These are phyloP conservation scores for Tenualosa thibaudeaui DNA, from an alignment of 2,797 vertebrate species.

Conservation along the genomic window DNA sequence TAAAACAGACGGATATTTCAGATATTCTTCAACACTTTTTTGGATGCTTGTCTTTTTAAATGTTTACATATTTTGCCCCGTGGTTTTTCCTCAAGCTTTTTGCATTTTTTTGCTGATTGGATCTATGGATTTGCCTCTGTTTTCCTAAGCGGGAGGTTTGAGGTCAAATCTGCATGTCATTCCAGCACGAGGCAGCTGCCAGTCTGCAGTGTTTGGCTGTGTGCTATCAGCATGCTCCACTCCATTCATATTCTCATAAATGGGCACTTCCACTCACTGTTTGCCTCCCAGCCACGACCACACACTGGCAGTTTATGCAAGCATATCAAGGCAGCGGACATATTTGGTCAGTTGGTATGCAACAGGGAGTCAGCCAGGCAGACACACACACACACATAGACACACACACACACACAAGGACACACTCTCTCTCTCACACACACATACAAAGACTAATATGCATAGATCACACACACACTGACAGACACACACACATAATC, in stretches of 20 bases:
- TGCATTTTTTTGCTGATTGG: background rate
- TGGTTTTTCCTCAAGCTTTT: background rate
- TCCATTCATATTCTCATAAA: background rate
- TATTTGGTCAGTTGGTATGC: background rate
- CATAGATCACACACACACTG: too few species aligned
- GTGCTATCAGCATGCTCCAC: background rate
- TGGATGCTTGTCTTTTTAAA: background rate
- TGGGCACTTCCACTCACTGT: background rate
- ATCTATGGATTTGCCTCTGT: background rate
- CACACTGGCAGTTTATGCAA: background rate
- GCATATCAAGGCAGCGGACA: background rate
- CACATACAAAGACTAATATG: too few species aligned
- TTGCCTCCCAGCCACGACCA: background rate
- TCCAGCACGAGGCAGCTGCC: background rate
- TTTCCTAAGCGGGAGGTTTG: background rate
- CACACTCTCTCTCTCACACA: too few species aligned
- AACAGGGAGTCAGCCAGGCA: slow-evolving; percentile 20
- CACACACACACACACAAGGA: slow-evolving; percentile 19
- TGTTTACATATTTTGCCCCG: background rate
- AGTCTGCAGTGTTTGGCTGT: background rate
- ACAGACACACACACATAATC: background rate
- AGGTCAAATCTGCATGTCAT: background rate
- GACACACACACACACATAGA: slow-evolving; percentile 34
- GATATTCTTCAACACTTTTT: background rate
- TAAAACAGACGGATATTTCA: too few species aligned